Conservation (phyloP, 2,113 vertebrate genomes). For the Petaurus breviceps region DNA sequence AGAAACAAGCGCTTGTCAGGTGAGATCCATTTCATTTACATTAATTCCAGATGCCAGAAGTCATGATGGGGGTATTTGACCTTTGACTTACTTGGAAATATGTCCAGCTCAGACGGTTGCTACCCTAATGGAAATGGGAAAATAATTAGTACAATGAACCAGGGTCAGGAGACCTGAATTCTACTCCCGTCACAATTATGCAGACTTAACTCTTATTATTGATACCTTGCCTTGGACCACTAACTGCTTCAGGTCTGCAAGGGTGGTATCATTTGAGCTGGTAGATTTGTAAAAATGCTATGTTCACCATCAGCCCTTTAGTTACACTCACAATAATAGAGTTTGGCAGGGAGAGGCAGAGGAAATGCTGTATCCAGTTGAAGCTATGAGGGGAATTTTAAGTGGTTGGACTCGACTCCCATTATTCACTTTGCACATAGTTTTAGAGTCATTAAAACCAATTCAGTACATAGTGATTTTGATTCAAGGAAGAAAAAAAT, state of each 20-base stretch:
- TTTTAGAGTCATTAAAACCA: conserved; percentile 22
- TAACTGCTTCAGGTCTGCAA: conserved; percentile 4
- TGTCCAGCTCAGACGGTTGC: not conserved
- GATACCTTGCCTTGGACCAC: not conserved
- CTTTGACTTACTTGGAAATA: not conserved
- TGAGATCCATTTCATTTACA: not conserved
- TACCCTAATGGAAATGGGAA: conserved; percentile 26
- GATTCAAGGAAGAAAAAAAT: conserved; percentile 17
- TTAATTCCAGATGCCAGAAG: conserved; percentile 17
- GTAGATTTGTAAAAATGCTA: conserved; percentile 31
- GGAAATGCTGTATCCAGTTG: conserved; percentile 13
- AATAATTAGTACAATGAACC: conserved; percentile 20
- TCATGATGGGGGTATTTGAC: not conserved
- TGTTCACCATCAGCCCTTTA: conserved; percentile 54
- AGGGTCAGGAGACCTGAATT: not conserved
- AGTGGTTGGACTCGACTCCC: conserved; percentile 57
- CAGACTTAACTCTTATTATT: not conserved
- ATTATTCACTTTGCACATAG: conserved; percentile 59
- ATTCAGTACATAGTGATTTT: not conserved
- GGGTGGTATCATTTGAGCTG: not conserved
- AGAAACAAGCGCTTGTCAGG: not conserved
- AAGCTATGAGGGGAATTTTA: conserved; percentile 69
- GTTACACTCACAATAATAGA: conserved; percentile 51
- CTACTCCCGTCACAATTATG: not conserved
- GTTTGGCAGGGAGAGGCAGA: conserved; percentile 54